Conservation (phyloP, 2,113 vertebrate species). For the Malurus alboscapulatus region DNA sequence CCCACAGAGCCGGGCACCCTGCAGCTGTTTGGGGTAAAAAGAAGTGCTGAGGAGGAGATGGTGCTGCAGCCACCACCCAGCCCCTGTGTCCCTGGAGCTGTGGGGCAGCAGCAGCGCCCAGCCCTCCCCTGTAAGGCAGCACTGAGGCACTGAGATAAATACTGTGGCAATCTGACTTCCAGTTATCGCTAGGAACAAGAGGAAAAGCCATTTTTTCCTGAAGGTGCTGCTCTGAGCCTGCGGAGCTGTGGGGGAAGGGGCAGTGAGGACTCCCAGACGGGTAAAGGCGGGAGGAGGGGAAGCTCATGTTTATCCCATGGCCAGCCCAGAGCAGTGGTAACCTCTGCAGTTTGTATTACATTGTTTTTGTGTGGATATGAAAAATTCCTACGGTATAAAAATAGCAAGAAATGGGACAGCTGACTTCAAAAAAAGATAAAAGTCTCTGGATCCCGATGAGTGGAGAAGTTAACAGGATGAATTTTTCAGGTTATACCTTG, state of each 20-base stretch:
- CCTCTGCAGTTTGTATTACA: neutral
- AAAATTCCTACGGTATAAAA: constrained; percentile 26
- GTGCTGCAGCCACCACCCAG: neutral
- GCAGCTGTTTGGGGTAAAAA: neutral
- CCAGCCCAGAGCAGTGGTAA: neutral
- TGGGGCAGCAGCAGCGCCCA: neutral
- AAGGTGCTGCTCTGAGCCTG: neutral
- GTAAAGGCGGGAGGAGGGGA: neutral
- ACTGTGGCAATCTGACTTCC: neutral
- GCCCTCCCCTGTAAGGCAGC: neutral
- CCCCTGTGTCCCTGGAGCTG: neutral
- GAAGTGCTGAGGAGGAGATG: neutral
- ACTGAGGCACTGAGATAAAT: neutral
- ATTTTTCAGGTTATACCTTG: neutral
- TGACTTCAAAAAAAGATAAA: neutral
- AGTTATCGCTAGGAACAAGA: neutral
- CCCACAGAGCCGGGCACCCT: fast-evolving
- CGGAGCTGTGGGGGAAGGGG: neutral
- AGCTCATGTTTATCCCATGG: neutral
- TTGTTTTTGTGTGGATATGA: neutral
- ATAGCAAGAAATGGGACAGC: constrained; percentile 31
- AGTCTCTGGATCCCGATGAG: neutral
- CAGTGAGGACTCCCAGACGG: neutral
- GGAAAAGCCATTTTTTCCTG: neutral
- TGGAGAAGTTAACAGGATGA: neutral